A percentile compares a stretch with the other conserved stretches of the same genome.
phyloP scores from a whole-genome alignment of 1,140 invertebrate species.

The Lanistes nyassanus region DNA sequence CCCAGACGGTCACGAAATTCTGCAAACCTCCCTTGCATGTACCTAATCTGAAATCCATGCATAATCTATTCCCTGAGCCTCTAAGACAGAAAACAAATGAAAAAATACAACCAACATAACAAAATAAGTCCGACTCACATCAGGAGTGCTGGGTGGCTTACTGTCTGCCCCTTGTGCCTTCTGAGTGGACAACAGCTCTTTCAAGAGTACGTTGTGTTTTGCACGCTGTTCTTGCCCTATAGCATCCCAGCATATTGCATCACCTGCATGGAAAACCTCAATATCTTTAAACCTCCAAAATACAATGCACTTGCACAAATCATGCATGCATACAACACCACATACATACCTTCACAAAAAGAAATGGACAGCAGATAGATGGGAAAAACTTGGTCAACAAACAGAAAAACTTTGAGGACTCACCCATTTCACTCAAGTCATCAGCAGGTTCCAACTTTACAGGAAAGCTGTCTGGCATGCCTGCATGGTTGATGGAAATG shows the following conservation, averaged over 20 bases:
- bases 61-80: too few relatives aligned
- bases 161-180: conserved; percentile 15
- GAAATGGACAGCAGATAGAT: too few relatives aligned
- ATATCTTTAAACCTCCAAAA: too few relatives aligned
- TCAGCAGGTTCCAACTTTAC: conserved; percentile 30
- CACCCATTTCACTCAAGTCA: conserved; percentile 15
- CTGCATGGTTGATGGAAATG: conserved; percentile 13
- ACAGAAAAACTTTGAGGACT: not conserved
- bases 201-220: conserved; percentile 59
- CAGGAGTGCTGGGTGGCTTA: conserved; percentile 29
- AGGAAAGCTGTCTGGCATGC: conserved; percentile 7
- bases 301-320: not conserved
- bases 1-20: too few relatives aligned
- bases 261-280: conserved; percentile 8
- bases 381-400: too few relatives aligned
- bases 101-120: not conserved
- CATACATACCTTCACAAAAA: not conserved
- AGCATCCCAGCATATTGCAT: conserved; percentile 17
- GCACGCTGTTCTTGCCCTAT: conserved; percentile 39
- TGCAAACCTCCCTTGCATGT: too few relatives aligned
- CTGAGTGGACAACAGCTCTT: conserved; percentile 59
- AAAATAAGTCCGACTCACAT: conserved; percentile 25
- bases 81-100: too few relatives aligned
- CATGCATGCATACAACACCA: not conserved
- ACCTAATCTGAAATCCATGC: too few relatives aligned